These are phyloP conservation scores for Anhinga rufa DNA, from an alignment of 2,113 vertebrate genomes.

Conservation along the genomic window DNA sequence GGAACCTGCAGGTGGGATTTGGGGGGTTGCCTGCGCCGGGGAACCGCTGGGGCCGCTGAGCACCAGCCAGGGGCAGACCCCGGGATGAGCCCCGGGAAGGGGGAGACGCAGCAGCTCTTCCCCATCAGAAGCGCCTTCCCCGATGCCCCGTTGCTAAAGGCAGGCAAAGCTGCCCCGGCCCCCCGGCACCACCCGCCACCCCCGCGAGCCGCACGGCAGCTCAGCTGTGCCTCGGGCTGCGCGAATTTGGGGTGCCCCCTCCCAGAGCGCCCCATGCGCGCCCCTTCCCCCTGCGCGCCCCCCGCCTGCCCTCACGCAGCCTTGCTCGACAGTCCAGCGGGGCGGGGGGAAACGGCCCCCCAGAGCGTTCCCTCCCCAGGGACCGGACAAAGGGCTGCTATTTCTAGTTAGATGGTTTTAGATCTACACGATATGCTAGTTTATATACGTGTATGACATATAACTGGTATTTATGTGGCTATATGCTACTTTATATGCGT, in stretches of 20 bases:
- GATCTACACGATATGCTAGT: too few species aligned
- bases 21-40: background rate
- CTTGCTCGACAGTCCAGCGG: fast-evolving
- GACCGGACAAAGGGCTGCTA: background rate
- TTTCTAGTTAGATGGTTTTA: background rate
- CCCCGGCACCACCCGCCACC: fast-evolving
- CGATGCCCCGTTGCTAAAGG: fast-evolving
- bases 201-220: background rate
- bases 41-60: background rate
- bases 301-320: background rate
- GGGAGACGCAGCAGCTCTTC: background rate
- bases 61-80: background rate
- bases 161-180: background rate
- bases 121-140: background rate
- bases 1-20: fast-evolving
- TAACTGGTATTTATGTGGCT: too few species aligned
- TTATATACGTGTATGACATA: too few species aligned
- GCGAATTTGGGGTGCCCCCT: background rate
- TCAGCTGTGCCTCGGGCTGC: background rate
- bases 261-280: background rate
- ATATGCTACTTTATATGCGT: too few species aligned
- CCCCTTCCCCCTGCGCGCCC: background rate
- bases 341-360: too few species aligned
- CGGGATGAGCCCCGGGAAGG: background rate
- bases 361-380: background rate